These are phyloP conservation scores for Pseudochromis fuscus DNA, from an alignment of 2,797 vertebrate genomes.

Conservation along the genomic window DNA sequence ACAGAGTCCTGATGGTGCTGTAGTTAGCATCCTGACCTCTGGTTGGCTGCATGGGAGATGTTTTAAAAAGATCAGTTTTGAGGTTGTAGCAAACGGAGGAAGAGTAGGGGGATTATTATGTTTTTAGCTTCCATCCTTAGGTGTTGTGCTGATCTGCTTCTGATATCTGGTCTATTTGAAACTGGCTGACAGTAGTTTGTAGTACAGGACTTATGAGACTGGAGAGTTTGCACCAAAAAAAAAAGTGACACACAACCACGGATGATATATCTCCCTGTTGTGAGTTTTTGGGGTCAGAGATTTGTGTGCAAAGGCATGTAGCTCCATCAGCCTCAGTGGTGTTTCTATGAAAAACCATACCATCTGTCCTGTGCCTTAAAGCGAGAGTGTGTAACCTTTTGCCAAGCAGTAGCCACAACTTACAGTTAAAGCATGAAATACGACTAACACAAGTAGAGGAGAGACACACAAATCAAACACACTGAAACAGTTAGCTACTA, in stretches of 20 bases:
- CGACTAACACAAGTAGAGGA: not conserved
- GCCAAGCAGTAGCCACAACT: not conserved
- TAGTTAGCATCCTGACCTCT: constrained; percentile 31
- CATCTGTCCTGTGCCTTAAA: constrained; percentile 25
- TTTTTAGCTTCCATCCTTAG: constrained; percentile 18
- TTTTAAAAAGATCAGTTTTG: constrained; percentile 38
- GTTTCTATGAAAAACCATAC: constrained; percentile 30
- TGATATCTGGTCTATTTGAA: constrained; percentile 17
- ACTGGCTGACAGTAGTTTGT: constrained; percentile 29
- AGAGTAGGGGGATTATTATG: not conserved
- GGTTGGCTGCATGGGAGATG: constrained; percentile 45
- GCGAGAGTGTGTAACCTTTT: not conserved
- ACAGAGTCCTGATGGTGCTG: constrained; percentile 30
- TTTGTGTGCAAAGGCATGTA: constrained; percentile 42
- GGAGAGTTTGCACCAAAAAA: constrained; percentile 30
- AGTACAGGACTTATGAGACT: constrained; percentile 24
- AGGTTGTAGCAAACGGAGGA: constrained; percentile 21
- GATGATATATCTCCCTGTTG: constrained; percentile 63
- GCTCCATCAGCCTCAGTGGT: constrained; percentile 45
- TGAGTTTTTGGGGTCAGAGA: constrained; percentile 71
- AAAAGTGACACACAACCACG: constrained; percentile 39
- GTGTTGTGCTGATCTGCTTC: not conserved
- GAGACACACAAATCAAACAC: not conserved
- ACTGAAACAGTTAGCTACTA: not conserved
- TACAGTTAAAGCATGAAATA: not conserved